phyloP scores from a whole-genome alignment of 92 coral and sea anemone genomes.

The Umimayanthus kanabou region DNA sequence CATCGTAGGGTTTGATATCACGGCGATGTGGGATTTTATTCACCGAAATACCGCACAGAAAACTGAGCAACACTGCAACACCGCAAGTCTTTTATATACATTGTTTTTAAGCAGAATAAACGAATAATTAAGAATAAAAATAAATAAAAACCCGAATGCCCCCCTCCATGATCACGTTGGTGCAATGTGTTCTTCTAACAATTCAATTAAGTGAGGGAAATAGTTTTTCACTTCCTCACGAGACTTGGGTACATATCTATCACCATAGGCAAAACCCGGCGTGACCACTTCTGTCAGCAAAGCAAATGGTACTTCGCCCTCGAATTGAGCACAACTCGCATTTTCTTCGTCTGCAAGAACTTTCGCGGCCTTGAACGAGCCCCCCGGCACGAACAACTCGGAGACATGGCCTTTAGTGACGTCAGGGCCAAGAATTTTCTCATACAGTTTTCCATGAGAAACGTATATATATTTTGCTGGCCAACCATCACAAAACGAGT shows the following conservation, averaged over 20 bases:
- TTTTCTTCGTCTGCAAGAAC: conserved; percentile 55
- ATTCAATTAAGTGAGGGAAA: conserved; percentile 20
- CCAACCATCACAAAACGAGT: conserved; percentile 84
- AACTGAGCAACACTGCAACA: no score
- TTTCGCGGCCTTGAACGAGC: conserved; percentile 64
- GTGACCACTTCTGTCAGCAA: conserved; percentile 75
- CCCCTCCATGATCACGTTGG: conserved; percentile 9
- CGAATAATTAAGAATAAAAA: no score
- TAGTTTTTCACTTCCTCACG: conserved; percentile 48
- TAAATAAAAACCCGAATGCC: no score
- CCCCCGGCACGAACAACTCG: conserved; percentile 66
- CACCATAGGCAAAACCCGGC: conserved; percentile 81
- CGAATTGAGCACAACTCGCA: conserved; percentile 43
- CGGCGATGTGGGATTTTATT: no score
- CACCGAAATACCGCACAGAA: no score
- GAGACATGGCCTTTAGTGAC: conserved; percentile 64
- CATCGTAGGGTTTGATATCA: no score
- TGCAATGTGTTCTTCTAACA: conserved; percentile 50
- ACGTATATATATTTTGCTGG: conserved; percentile 66
- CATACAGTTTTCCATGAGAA: conserved; percentile 62
- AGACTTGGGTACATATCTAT: conserved; percentile 65
- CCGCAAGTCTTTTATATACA: no score
- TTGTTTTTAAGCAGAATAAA: no score
- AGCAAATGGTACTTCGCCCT: conserved; percentile 73
- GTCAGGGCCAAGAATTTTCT: conserved; percentile 66